phyloP scores from a whole-genome alignment of 2,797 vertebrate genomes.

The Gymnoscopelus braueri region DNA sequence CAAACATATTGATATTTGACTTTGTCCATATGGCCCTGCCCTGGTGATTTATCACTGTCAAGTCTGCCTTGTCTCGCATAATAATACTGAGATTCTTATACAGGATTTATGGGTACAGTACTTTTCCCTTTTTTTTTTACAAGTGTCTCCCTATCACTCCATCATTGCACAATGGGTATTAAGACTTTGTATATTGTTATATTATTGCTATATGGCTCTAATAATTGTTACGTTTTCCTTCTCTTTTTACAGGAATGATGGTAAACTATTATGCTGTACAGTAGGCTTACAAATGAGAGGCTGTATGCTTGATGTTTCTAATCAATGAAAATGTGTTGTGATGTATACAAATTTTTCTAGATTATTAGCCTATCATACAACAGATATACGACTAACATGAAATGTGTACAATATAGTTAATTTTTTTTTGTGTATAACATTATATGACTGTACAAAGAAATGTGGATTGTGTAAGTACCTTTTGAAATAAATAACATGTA shows the following conservation, averaged over 20 bases:
- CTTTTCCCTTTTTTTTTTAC: neutral
- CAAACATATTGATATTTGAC: no score
- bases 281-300: neutral
- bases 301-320: slow-evolving; percentile 21
- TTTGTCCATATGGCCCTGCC: no score
- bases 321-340: slow-evolving; percentile 25
- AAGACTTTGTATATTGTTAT: slow-evolving; percentile 52
- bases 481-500: slow-evolving; percentile 68
- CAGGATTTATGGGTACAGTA: slow-evolving; percentile 4
- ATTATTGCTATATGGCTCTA: slow-evolving; percentile 52
- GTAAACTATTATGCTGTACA: slow-evolving; percentile 34
- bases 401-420: slow-evolving; percentile 8
- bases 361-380: neutral
- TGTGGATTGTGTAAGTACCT: slow-evolving; percentile 57
- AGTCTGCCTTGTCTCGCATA: neutral
- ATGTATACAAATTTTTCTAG: slow-evolving; percentile 23
- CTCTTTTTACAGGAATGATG: slow-evolving; percentile 36
- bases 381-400: slow-evolving; percentile 49
- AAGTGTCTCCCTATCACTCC: slow-evolving; percentile 22
- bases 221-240: slow-evolving; percentile 30
- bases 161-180: slow-evolving; percentile 14
- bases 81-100: slow-evolving; percentile 13
- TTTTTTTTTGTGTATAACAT: slow-evolving; percentile 54
- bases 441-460: slow-evolving; percentile 64
- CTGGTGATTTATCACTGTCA: neutral